Base-by-base conservation (phyloP, 2,113 vertebrate species). In the Sardina pilchardus region DNA sequence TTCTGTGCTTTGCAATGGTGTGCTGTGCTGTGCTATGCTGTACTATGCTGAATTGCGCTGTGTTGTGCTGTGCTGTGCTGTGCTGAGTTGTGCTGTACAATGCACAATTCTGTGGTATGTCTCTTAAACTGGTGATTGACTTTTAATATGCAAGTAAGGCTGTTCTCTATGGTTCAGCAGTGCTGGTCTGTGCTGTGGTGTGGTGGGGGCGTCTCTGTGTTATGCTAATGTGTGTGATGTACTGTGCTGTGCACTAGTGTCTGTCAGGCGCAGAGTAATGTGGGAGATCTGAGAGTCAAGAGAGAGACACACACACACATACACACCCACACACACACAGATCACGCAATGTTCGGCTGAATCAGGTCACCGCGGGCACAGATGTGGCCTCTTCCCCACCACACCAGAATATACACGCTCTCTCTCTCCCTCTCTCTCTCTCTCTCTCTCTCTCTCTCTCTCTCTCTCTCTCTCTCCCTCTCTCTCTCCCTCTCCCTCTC, bases 321-420 rank as follows among this genome's bases (percentile, higher is more conserved):
- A 90, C 87, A 91, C 45, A 85, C 89, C 87, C 86, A 92, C 89
- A 90, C 91, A 90, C 88, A 90, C 93, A 39, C 82, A 21, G 82
- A 48, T 34, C 82, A 94, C 88, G 90, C 92, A 81, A 94, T 92
- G 92, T 92, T 83, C 87, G 90, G 88, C 91, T 86, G 92, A 95
- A 94, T 91, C 92, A 93, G 93, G 93, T 94, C 94, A 94, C 90
- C 43, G 30, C n/a, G 43, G 34, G 87, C 89, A 90, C 92, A 91
- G 88, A 90, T 71, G 88, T 90, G 90, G 90, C 92, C 85, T 42
- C 34, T 83, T n/a, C 42, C 6, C 10, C 75, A 71, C 42, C 34
- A 67, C 59, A 26, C 24, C n/a, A 67, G 59, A 67, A 53, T 4
- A 42, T 42, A 42, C 50, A 4, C 48, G 1, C 48, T 53, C 48